Conservation (phyloP, 2,888 invertebrate genomes). For the Eilema depressum region DNA sequence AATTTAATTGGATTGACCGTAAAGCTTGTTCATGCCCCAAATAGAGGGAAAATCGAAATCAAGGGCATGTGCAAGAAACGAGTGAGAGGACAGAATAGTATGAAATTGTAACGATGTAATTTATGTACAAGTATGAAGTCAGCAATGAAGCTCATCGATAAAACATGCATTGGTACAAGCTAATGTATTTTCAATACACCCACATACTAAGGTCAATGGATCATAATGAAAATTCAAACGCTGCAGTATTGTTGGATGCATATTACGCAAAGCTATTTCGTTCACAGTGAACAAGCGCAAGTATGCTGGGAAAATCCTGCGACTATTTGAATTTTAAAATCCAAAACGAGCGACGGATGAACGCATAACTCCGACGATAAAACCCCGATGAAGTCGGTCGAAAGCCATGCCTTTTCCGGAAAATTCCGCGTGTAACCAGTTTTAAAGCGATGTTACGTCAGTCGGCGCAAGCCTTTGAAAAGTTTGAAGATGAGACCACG, state of each 20-base stretch:
- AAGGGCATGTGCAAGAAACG: slow-evolving; percentile 19
- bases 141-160: slow-evolving; percentile 48
- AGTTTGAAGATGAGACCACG: slow-evolving; percentile 48
- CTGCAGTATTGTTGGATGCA: slow-evolving; percentile 47
- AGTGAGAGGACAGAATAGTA: slow-evolving; percentile 14
- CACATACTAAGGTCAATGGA: slow-evolving; percentile 52
- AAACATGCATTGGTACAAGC: slow-evolving; percentile 38
- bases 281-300: slow-evolving; percentile 58
- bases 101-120: slow-evolving; percentile 30
- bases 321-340: slow-evolving; percentile 73
- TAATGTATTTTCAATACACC: slow-evolving; percentile 50
- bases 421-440: slow-evolving; percentile 60
- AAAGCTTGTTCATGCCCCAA: slow-evolving; percentile 32
- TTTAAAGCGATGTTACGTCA: slow-evolving; percentile 58
- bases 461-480: slow-evolving; percentile 54
- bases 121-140: slow-evolving; percentile 27
- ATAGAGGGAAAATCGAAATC: slow-evolving; percentile 29
- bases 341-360: slow-evolving; percentile 61
- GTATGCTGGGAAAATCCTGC: slow-evolving; percentile 61
- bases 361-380: slow-evolving; percentile 59
- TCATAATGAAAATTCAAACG: slow-evolving; percentile 56
- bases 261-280: slow-evolving; percentile 65
- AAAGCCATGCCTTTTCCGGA: slow-evolving; percentile 63
- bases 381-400: slow-evolving; percentile 61
- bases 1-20: slow-evolving; percentile 47